Percentiles rank a stretch among this genome's conserved stretches.
Evolutionary conservation across 2,797 vertebrate genomes (phyloP).

Genomic region (Sebastes melanostomus): DNA sequence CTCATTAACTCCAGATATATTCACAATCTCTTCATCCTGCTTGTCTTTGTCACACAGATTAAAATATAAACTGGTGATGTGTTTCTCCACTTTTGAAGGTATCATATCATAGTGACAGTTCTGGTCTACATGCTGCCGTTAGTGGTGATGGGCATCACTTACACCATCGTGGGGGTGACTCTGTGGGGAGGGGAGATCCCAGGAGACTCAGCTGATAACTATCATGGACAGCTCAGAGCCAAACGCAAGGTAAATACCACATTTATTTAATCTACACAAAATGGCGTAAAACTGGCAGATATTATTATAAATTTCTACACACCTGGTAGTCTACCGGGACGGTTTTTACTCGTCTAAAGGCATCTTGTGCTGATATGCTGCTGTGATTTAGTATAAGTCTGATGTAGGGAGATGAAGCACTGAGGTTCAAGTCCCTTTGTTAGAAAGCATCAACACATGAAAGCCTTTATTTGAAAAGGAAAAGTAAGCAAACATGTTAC

Average conservation of each 20-base stretch:
- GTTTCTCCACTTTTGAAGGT: conserved; percentile 68
- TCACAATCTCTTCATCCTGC: background rate
- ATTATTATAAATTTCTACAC: background rate
- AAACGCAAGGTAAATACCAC: background rate
- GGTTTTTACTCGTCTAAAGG: background rate
- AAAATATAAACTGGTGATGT: background rate
- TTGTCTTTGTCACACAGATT: background rate
- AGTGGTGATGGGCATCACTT: conserved; percentile 94
- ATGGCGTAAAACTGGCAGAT: background rate
- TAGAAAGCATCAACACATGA: background rate
- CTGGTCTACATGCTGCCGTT: conserved; percentile 93
- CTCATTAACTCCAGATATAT: background rate
- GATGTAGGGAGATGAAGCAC: background rate
- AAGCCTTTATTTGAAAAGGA: background rate
- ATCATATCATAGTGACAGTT: conserved; percentile 90
- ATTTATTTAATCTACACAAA: background rate
- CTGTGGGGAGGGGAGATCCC: conserved; percentile 98
- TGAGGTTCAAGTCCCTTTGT: background rate
- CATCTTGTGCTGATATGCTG: no score
- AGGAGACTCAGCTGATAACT: conserved; percentile 93
- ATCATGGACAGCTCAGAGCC: conserved; percentile 90
- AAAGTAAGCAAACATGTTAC: background rate
- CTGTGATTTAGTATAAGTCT: background rate
- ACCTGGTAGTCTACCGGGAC: background rate
- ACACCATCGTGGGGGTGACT: conserved; percentile 94